These are phyloP conservation scores for Trisateles emortualis DNA, from an alignment of 2,888 invertebrate genomes.

Conservation along the genomic window DNA sequence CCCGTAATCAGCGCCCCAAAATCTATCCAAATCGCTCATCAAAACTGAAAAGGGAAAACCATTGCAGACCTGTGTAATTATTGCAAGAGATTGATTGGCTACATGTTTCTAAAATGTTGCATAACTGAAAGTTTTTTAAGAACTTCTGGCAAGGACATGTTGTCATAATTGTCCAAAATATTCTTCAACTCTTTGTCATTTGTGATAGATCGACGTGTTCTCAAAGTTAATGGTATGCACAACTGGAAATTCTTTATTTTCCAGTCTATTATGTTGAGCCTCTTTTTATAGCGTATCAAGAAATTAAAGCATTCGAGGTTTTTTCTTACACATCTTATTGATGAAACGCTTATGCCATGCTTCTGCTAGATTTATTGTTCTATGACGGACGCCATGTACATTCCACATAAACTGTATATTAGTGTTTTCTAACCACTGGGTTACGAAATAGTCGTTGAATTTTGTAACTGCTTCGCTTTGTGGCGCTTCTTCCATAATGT, in stretches of 20 bases:
- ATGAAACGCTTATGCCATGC: constrained; percentile 18
- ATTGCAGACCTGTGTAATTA: too few relatives aligned
- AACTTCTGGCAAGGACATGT: constrained; percentile 2
- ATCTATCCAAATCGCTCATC: too few relatives aligned
- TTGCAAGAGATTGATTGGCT: too few relatives aligned
- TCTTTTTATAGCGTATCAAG: constrained; percentile 6
- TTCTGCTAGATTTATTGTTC: constrained; percentile 18
- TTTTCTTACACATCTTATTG: constrained; percentile 13
- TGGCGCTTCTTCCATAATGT: constrained; percentile 15
- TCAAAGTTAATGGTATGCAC: neutral
- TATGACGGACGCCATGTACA: constrained; percentile 16
- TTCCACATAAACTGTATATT: constrained; percentile 16
- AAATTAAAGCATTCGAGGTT: constrained; percentile 14
- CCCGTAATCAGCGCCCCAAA: too few relatives aligned
- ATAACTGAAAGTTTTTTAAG: constrained; percentile 1
- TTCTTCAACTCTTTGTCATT: constrained; percentile 5
- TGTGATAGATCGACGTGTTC: constrained; percentile 3
- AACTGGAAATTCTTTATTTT: constrained; percentile 5
- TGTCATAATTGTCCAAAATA: constrained; percentile 5
- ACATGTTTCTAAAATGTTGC: constrained; percentile 8
- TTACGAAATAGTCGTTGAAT: constrained; percentile 14
- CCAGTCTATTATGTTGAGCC: constrained; percentile 6
- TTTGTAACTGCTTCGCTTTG: constrained; percentile 4
- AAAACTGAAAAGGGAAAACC: too few relatives aligned
- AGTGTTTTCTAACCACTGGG: constrained; percentile 16